These are phyloP conservation scores for Forpus xanthops DNA, from an alignment of 2,797 vertebrate genomes.

Conservation along the genomic window DNA sequence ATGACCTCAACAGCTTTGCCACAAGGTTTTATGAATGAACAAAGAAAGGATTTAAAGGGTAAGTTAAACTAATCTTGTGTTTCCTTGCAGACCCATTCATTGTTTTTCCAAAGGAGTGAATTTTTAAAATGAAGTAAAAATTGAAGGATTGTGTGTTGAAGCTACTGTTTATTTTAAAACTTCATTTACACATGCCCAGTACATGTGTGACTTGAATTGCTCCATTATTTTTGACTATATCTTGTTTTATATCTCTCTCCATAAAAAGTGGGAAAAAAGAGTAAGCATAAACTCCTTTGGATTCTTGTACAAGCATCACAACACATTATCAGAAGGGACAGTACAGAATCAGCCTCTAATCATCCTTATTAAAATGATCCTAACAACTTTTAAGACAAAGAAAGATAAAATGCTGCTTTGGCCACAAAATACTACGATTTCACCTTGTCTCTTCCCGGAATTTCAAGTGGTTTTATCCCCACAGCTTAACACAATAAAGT, in stretches of 20 bases:
- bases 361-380: not conserved
- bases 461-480: not conserved
- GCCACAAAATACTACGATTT: not conserved
- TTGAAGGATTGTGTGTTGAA: not conserved
- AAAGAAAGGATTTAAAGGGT: slow-evolving; percentile 70
- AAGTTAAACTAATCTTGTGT: slow-evolving; percentile 45
- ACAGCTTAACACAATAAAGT: not conserved
- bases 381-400: not conserved
- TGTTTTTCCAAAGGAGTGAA: slow-evolving; percentile 41
- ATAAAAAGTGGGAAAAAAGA: not conserved
- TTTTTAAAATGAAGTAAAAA: slow-evolving; percentile 26
- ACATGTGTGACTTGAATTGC: not conserved
- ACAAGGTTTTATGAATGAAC: slow-evolving; percentile 73
- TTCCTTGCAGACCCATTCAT: slow-evolving; percentile 28
- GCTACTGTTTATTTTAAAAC: slow-evolving; percentile 46
- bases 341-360: not conserved
- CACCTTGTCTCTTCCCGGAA: not conserved
- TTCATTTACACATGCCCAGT: not conserved
- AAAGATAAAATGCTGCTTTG: not conserved
- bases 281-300: not conserved
- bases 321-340: not conserved
- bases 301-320: not conserved
- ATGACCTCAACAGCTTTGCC: slow-evolving; percentile 57
- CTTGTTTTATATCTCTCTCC: not conserved
- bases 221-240: not conserved